Percentiles rank a stretch among this genome's conserved stretches.
These are phyloP conservation scores for Hyperopisus bebe DNA, from an alignment of 2,113 vertebrate genomes.

Conservation along the genomic window DNA sequence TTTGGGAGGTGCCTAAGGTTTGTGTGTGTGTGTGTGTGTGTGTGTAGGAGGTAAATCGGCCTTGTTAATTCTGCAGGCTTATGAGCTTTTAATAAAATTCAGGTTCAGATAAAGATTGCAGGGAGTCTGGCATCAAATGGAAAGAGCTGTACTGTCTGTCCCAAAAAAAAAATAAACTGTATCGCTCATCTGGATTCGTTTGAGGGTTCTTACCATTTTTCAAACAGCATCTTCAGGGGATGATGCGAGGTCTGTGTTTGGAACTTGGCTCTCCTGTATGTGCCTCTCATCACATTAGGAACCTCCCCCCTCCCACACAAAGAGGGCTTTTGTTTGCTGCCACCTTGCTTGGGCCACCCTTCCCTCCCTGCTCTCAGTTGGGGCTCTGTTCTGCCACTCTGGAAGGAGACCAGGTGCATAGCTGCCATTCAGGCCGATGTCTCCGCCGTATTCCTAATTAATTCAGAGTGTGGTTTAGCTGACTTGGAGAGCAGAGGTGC, in stretches of 20 bases:
- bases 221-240: neutral
- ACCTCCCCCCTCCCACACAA: conserved; percentile 9
- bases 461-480: neutral
- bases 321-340: conserved; percentile 26
- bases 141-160: neutral
- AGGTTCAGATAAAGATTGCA: neutral
- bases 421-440: neutral
- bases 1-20: neutral
- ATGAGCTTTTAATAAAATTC: neutral
- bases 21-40: neutral
- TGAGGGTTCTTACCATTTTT: neutral
- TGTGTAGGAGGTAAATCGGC: neutral
- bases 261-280: neutral
- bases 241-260: neutral
- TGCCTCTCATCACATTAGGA: neutral
- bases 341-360: neutral
- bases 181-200: neutral
- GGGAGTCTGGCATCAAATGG: neutral
- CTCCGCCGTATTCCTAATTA: neutral
- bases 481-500: neutral
- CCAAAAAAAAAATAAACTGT: neutral
- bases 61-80: neutral
- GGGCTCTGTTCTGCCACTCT: neutral
- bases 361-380: neutral
- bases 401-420: neutral